A percentile compares a stretch with the other conserved stretches of the same genome.
Evolutionary conservation across 2,888 invertebrate species (phyloP).

Genomic region (Catocala nupta): DNA sequence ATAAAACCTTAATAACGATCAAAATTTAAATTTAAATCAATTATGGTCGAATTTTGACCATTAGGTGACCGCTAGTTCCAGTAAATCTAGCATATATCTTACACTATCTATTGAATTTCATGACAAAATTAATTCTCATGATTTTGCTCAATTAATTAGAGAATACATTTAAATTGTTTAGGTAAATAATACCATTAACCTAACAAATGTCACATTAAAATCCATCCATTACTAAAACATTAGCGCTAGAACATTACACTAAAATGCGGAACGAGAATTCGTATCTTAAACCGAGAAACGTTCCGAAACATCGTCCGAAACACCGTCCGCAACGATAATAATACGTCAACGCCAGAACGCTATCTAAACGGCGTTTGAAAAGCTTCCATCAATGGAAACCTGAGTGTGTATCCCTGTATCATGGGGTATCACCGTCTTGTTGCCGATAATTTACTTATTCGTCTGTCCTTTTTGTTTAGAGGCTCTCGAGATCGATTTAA

Average conservation of each 20-base stretch:
- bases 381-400: constrained; percentile 83
- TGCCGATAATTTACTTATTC: constrained; percentile 38
- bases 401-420: constrained; percentile 79
- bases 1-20: too few species aligned
- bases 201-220: not conserved
- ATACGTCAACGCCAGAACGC: constrained; percentile 82
- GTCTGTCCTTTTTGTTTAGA: constrained; percentile 21
- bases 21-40: too few species aligned
- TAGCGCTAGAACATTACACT: constrained; percentile 3
- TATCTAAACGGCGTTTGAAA: constrained; percentile 86
- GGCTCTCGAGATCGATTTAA: constrained; percentile 22
- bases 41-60: too few species aligned
- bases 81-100: too few species aligned
- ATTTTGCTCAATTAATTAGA: too few species aligned
- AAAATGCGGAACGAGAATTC: constrained; percentile 4
- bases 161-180: not conserved
- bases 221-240: constrained; percentile 5
- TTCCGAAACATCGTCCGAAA: constrained; percentile 21
- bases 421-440: constrained; percentile 61
- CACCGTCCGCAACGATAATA: constrained; percentile 72
- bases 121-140: too few species aligned
- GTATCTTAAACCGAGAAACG: constrained; percentile 8
- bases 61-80: too few species aligned
- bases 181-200: not conserved
- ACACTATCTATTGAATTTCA: too few species aligned